phyloP scores from a whole-genome alignment of 2,888 invertebrate species.

The Caenorhabditis auriculariae region DNA sequence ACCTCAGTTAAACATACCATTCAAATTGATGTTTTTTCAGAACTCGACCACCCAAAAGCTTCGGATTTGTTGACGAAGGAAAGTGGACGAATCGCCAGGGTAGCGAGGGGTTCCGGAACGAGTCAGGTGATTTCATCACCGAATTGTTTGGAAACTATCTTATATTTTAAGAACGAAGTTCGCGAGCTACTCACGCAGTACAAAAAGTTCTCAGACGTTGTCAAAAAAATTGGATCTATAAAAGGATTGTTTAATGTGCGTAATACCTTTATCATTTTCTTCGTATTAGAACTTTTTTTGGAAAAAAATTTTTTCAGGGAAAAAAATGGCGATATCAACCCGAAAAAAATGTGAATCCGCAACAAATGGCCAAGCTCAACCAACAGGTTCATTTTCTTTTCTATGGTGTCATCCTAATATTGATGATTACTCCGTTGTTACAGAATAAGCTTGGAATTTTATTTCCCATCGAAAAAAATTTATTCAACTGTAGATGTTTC shows the following conservation, averaged over 20 bases:
- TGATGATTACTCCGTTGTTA: too few relatives aligned
- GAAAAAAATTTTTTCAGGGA: conserved; percentile 68
- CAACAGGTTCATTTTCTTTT: too few relatives aligned
- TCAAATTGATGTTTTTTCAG: conserved; percentile 66
- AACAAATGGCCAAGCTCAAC: conserved; percentile 97
- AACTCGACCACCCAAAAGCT: conserved; percentile 91
- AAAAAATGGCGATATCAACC: conserved; percentile 80
- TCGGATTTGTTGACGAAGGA: conserved; percentile 91
- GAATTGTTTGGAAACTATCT: not conserved
- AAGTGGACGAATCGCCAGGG: conserved; percentile 78
- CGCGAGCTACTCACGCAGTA: conserved; percentile 96
- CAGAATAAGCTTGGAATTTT: too few relatives aligned
- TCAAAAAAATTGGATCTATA: conserved; percentile 99
- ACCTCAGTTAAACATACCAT: not conserved
- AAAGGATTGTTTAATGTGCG: conserved; percentile 87
- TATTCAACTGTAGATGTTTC: too few relatives aligned
- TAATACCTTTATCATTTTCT: not conserved
- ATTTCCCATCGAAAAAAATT: too few relatives aligned
- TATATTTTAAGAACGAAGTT: conserved; percentile 68
- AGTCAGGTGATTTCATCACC: conserved; percentile 9
- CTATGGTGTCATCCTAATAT: too few relatives aligned
- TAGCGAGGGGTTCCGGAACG: conserved; percentile 76
- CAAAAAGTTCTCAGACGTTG: conserved; percentile 97
- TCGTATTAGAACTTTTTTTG: not conserved
- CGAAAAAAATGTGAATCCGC: conserved; percentile 96